Base-by-base conservation (phyloP, 2,797 vertebrate species). In the Crax fasciolata region DNA sequence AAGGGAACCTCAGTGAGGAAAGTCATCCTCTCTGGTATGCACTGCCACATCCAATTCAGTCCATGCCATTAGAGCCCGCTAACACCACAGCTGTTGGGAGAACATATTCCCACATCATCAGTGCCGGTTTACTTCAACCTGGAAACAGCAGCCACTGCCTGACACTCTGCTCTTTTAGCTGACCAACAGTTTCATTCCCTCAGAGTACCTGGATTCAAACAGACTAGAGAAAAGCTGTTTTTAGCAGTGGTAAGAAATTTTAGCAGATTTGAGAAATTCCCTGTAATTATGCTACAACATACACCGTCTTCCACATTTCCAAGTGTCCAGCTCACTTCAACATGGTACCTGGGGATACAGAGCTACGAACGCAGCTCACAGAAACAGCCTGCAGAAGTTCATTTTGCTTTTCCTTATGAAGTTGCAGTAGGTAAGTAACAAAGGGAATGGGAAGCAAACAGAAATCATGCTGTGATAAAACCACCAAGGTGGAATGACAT, bases 341-440 rank as follows among this genome's bases (percentile, higher is more conserved):
- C 32, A 17, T 4, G 10, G 32, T 62, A 12, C n/a, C 18, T 20
- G 18, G 0, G 1, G 5, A 41, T n/a, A 19, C n/a, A 72, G 17
- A 35, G 15, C 38, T 46, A 75, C 12, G 65, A 88, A 72, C 4
- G 78, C 1, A 86, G 35, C 28, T 71, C 63, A 79, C 7, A 13
- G 48, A 70, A 89, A 28, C 7, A 48, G 52, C 5, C 27, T 1
- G 0, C 35, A 63, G 16, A 94, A 89, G 32, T 25, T 27, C 17
- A 18, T 30, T 90, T 61, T 32, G 11, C 11, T 54, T 81, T 67
- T 87, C 52, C 24, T 71, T 44, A 80, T 32, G 23, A 80, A 66
- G 24, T 11, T 32, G 77, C 38, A 57, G 17, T 8, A 90, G 62
- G 13, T 32, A 90, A 66, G 13, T 32, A 91, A 74, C 16, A 82